Evolutionary conservation across 2,888 invertebrate species (phyloP).

Genomic region (Melanostoma scalare): DNA sequence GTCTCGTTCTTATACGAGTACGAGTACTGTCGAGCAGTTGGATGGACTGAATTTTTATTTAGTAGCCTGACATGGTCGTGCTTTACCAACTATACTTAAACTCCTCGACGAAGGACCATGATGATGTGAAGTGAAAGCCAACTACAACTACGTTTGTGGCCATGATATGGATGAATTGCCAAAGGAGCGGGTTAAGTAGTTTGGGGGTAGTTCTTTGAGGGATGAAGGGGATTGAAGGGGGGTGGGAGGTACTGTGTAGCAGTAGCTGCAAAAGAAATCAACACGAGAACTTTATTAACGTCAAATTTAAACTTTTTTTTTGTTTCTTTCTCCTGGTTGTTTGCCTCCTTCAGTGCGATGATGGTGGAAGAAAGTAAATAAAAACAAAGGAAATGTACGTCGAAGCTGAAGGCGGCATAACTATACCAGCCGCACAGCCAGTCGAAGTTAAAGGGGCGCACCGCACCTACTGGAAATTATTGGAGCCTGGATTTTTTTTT

Average conservation of each 20-base stretch:
- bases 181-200: constrained; percentile 70
- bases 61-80: constrained; percentile 42
- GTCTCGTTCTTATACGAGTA: background rate
- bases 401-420: constrained; percentile 53
- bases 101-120: constrained; percentile 37
- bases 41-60: constrained; percentile 68
- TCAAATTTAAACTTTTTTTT: constrained; percentile 58
- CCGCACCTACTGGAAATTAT: constrained; percentile 63
- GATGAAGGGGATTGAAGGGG: background rate
- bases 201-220: constrained; percentile 29
- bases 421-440: constrained; percentile 39
- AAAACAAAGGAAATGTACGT: constrained; percentile 71
- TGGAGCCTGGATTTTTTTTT: constrained; percentile 33
- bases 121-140: constrained; percentile 62
- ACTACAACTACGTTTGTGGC: constrained; percentile 70
- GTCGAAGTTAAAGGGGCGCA: constrained; percentile 52
- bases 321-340: constrained; percentile 6
- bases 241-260: constrained; percentile 4
- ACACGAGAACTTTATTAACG: constrained; percentile 73
- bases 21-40: background rate
- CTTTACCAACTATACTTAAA: background rate
- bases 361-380: constrained; percentile 56
- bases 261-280: constrained; percentile 57
- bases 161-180: constrained; percentile 73
- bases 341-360: constrained; percentile 35